Conservation (phyloP, 2,888 invertebrate species). For the Anthrax anthrax region DNA sequence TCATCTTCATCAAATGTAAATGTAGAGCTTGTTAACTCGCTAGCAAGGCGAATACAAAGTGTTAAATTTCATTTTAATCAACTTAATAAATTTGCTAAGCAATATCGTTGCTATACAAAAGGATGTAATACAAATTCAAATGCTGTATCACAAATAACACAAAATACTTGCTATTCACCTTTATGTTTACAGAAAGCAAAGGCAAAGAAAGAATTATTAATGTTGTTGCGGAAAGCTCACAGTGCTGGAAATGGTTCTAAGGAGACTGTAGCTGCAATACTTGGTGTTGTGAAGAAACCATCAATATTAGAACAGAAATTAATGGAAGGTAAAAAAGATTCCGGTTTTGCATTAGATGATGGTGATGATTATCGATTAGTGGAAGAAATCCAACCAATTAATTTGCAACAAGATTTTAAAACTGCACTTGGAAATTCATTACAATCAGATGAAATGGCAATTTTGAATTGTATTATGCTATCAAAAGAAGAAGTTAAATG, state of each 20-base stretch:
- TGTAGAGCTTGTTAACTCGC: slow-evolving; percentile 41
- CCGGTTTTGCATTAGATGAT: slow-evolving; percentile 20
- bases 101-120: slow-evolving; percentile 56
- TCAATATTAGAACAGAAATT: slow-evolving; percentile 59
- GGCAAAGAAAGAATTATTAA: slow-evolving; percentile 51
- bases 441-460: slow-evolving; percentile 21
- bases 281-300: slow-evolving; percentile 42
- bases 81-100: slow-evolving; percentile 54
- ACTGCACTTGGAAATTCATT: slow-evolving; percentile 41
- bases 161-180: slow-evolving; percentile 61
- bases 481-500: slow-evolving; percentile 17
- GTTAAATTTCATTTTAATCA: slow-evolving; percentile 55
- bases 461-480: slow-evolving; percentile 6
- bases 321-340: slow-evolving; percentile 39
- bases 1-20: slow-evolving; percentile 32
- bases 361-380: slow-evolving; percentile 21
- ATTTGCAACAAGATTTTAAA: slow-evolving; percentile 37
- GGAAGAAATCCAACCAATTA: slow-evolving; percentile 24
- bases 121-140: slow-evolving; percentile 47
- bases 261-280: slow-evolving; percentile 32
- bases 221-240: slow-evolving; percentile 48
- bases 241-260: slow-evolving; percentile 36
- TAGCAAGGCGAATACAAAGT: slow-evolving; percentile 52
- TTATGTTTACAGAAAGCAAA: slow-evolving; percentile 59
- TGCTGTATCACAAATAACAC: slow-evolving; percentile 40